Evolutionary conservation across 2,888 invertebrate genomes (phyloP), one percentile per base, ranked within the genome.

Genomic region (Phengaris alcon): DNA sequence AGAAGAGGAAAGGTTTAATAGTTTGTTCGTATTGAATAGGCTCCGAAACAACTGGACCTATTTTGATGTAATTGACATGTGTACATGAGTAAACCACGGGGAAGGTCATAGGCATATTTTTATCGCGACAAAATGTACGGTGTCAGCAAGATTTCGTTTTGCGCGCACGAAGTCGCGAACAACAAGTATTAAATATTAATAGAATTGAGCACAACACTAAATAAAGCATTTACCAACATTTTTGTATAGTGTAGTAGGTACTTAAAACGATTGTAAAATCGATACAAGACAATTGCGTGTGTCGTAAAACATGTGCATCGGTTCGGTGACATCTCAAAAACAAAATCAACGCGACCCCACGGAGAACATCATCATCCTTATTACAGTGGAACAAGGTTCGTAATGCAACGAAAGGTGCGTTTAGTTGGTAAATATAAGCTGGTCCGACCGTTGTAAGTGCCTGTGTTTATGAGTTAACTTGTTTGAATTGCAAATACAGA

Each of bases 401-500:
- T 51, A 70, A 13, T 70, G 10, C 12, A 22, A 57, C 13, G 22
- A n/a, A 13, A 35, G 46, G 9, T 7, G 15, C n/a, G 6, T 13
- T 12, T 69, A 9, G 48, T 57, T 44, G 15, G 69, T 55, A 15
- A 6, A 55, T 5, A 9, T 57, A 55, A 69, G 15, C 15, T 70
- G n/a, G 75, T 55, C 57, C 35, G 54, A 13, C 54, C 73, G 73
- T 46, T 77, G 74, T 79, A 75, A 78, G 80, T 78, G 79, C 78
- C 78, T 74, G 75, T 77, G 70, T 79, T 80, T 80, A 78, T 79
- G 77, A 80, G 79, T 79, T 79, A 81, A 80, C 76, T 81, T 78
- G 81, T 83, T 83, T 82, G 79, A 81, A 81, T 82, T 87, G 88
- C 86, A 87, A 88, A 88, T 88, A 82, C 79, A 80, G 81, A 79